phyloP scores from a whole-genome alignment of 2,888 invertebrate genomes.

The Argyresthia goedartella region DNA sequence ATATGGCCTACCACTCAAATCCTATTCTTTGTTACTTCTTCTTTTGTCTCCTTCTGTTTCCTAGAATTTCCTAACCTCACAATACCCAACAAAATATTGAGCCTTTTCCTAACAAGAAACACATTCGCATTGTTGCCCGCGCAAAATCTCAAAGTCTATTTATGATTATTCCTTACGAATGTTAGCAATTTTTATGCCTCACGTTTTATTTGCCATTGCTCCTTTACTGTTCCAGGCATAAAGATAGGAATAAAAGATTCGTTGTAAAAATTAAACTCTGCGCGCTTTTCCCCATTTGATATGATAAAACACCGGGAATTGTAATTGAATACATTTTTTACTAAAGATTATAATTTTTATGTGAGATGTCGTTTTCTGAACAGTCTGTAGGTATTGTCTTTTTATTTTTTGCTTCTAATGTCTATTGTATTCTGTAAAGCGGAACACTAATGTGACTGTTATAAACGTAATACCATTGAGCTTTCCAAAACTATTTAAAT shows the following conservation, averaged over 20 bases:
- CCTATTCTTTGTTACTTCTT: no score
- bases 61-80: no score
- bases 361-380: neutral
- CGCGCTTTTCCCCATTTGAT: slow-evolving; percentile 18
- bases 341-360: slow-evolving; percentile 3
- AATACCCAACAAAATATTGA: neutral
- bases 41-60: no score
- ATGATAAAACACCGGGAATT: neutral
- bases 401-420: no score
- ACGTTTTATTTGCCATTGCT: slow-evolving; percentile 44
- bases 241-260: slow-evolving; percentile 55
- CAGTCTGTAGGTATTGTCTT: no score
- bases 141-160: slow-evolving; percentile 21
- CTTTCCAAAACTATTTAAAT: no score
- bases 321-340: slow-evolving; percentile 3
- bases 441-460: no score
- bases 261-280: slow-evolving; percentile 64
- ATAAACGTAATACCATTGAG: no score
- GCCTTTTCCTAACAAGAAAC: neutral
- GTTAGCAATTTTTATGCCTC: slow-evolving; percentile 43
- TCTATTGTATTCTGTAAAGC: no score
- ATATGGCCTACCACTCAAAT: no score
- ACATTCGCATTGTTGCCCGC: slow-evolving; percentile 14
- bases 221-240: slow-evolving; percentile 47
- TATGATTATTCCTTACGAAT: slow-evolving; percentile 44